Percentiles rank a stretch among this genome's conserved stretches.
These are phyloP conservation scores for Drosophila repleta DNA, from an alignment of 1,140 invertebrate species.

Conservation along the genomic window DNA sequence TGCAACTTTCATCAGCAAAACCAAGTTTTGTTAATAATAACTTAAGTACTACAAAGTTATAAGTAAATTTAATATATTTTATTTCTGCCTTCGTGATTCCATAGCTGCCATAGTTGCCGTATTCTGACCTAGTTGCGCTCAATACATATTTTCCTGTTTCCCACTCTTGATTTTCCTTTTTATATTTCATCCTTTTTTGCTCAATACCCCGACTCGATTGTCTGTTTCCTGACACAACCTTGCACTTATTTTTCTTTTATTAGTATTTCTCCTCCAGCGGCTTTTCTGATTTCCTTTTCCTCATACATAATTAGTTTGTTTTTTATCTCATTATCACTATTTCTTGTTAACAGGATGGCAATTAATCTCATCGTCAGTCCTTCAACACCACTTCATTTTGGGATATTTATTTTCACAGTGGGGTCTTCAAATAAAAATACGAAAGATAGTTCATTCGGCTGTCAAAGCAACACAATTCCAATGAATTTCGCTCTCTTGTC, in stretches of 20 bases:
- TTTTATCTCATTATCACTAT: slow-evolving; percentile 21
- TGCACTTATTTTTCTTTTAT: background rate
- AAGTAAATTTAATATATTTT: slow-evolving; percentile 7
- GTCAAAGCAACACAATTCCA: background rate
- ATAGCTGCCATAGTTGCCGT: background rate
- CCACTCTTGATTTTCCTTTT: background rate
- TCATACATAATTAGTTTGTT: slow-evolving; percentile 7
- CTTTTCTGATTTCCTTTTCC: background rate
- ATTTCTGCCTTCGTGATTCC: background rate
- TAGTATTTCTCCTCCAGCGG: background rate
- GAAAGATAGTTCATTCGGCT: background rate
- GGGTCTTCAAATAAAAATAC: background rate
- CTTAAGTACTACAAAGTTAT: slow-evolving; percentile 22
- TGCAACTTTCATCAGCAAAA: slow-evolving; percentile 7
- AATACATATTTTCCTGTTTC: slow-evolving; percentile 1
- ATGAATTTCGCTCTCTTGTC: too few species aligned
- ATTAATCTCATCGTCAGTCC: background rate
- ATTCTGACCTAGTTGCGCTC: slow-evolving; percentile 11
- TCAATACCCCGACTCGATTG: background rate
- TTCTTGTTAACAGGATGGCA: slow-evolving; percentile 1
- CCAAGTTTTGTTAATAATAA: slow-evolving; percentile 16
- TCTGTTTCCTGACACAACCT: slow-evolving; percentile 2
- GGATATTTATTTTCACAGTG: background rate
- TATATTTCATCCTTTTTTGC: background rate
- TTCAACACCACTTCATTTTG: background rate